A percentile compares a stretch with the other conserved stretches of the same genome.
phyloP scores from a whole-genome alignment of 1,140 invertebrate genomes.

The Drosophila orosa region DNA sequence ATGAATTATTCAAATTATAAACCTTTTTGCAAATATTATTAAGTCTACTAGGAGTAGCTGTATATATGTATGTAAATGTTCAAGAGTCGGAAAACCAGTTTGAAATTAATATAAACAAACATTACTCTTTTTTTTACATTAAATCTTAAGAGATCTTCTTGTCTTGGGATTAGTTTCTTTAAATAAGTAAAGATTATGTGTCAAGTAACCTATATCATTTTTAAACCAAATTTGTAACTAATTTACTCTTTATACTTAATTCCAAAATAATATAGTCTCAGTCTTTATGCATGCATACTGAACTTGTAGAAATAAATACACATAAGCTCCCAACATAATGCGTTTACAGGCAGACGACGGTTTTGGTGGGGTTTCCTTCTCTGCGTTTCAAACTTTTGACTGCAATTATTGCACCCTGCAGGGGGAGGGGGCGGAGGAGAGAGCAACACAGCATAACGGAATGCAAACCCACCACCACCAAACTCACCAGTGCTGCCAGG shows the following conservation, averaged over 20 bases:
- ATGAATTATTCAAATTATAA: background rate
- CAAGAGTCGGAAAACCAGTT: background rate
- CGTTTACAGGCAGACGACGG: conserved; percentile 1
- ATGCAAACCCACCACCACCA: conserved; percentile 17
- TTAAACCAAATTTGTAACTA: background rate
- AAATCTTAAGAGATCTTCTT: background rate
- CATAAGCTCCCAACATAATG: conserved; percentile 5
- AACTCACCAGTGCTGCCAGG: too few species aligned
- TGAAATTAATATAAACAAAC: background rate
- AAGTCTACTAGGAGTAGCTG: background rate
- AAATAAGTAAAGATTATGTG: background rate
- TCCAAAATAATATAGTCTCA: background rate
- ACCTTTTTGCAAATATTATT: background rate
- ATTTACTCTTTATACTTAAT: background rate
- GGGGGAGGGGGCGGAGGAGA: background rate
- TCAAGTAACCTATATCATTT: background rate
- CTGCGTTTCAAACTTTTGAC: conserved; percentile 6
- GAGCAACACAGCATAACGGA: conserved; percentile 26
- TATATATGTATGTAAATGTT: background rate
- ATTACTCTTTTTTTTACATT: too few species aligned
- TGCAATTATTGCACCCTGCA: conserved; percentile 1
- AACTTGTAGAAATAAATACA: conserved; percentile 3
- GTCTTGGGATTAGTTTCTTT: background rate
- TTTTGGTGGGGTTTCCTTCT: conserved; percentile 6
- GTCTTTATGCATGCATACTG: background rate